These are phyloP conservation scores for Crotalus viridis DNA, from an alignment of 2,113 vertebrate species.

Conservation along the genomic window DNA sequence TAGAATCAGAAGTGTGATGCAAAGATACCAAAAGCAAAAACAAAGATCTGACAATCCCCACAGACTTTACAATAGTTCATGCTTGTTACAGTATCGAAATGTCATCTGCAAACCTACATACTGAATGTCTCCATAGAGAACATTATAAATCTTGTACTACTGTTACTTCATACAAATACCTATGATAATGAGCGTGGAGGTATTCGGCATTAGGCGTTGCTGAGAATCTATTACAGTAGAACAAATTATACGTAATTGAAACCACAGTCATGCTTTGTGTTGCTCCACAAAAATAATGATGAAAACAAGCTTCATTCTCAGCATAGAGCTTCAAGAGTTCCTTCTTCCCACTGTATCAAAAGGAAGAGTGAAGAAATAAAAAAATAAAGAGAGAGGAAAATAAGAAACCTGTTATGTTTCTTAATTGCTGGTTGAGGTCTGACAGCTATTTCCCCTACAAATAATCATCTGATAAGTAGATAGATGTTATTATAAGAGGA, in stretches of 20 bases:
- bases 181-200: constrained; percentile 22
- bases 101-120: background rate
- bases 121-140: background rate
- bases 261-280: background rate
- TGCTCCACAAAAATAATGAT: constrained; percentile 11
- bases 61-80: background rate
- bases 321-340: constrained; percentile 1
- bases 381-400: background rate
- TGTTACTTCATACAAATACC: constrained; percentile 33
- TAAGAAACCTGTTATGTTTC: background rate
- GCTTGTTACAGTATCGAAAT: background rate
- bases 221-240: background rate
- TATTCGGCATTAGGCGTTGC: background rate
- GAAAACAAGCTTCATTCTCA: background rate
- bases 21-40: background rate
- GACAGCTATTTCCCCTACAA: background rate
- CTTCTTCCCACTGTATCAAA: background rate
- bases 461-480: background rate
- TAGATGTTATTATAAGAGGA: background rate
- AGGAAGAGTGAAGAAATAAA: background rate
- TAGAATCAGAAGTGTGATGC: background rate
- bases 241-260: constrained; percentile 9
- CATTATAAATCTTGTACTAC: background rate
- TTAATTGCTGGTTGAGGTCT: background rate
- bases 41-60: background rate